Conservation (phyloP, 1,140 invertebrate species). For the Chrysomallon squamiferum region DNA sequence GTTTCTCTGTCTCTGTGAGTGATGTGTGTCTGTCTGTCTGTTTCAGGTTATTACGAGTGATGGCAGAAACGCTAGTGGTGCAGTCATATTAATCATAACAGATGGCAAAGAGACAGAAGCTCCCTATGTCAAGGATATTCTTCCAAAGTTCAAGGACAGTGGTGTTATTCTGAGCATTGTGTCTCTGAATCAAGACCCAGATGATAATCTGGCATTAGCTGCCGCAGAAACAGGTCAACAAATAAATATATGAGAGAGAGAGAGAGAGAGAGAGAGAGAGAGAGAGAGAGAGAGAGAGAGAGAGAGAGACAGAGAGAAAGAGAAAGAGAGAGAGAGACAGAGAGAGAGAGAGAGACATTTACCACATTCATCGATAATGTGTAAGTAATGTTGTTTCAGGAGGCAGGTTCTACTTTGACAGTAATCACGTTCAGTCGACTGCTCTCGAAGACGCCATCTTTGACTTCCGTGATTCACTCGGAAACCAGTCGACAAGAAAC, state of each 20-base stretch:
- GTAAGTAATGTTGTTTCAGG: no score
- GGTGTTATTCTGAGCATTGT: slow-evolving; percentile 15
- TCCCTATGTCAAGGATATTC: neutral
- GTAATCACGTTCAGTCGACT: slow-evolving; percentile 7
- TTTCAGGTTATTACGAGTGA: slow-evolving; percentile 6
- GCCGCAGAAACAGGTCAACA: slow-evolving; percentile 6
- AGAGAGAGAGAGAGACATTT: no score
- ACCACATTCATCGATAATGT: no score
- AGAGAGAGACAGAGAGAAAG: no score
- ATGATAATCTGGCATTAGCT: neutral
- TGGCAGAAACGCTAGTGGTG: neutral
- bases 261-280: no score
- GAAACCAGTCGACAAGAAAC: neutral
- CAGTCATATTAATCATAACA: slow-evolving; percentile 12
- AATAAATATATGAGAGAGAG: no score
- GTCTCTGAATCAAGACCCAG: neutral
- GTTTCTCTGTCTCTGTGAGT: no score
- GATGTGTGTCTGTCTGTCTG: no score
- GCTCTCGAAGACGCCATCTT: slow-evolving; percentile 17
- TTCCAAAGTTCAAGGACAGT: neutral
- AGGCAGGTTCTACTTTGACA: slow-evolving; percentile 17
- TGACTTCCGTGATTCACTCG: slow-evolving; percentile 1
- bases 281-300: no score
- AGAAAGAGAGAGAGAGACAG: no score
- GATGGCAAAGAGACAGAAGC: slow-evolving; percentile 10